phyloP scores from a whole-genome alignment of 2,113 vertebrate species.

The Elanus axillaris region DNA sequence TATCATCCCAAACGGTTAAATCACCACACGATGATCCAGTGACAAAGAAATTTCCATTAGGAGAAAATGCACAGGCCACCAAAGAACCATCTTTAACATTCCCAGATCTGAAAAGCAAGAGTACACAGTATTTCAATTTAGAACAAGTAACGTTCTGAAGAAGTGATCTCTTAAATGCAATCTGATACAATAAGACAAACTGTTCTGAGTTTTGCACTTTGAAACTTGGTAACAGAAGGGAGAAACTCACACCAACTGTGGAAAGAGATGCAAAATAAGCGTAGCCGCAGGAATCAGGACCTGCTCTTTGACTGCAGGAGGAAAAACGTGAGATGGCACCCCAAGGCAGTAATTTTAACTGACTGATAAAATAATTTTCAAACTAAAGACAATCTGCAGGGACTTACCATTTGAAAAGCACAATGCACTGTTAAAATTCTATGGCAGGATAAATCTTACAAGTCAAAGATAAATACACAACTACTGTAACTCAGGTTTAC shows the following conservation, averaged over 20 bases:
- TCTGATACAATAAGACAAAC: not conserved
- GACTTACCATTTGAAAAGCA: not conserved
- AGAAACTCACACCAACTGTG: not conserved
- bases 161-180: not conserved
- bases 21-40: conserved; percentile 89
- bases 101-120: conserved; percentile 77
- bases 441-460: not conserved
- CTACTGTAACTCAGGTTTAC: not conserved
- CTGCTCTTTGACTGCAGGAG: not conserved
- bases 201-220: not conserved
- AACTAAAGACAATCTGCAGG: not conserved
- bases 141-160: not conserved
- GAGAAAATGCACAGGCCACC: conserved; percentile 87
- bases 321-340: not conserved
- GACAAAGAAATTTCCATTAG: conserved; percentile 78
- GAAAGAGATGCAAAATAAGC: not conserved
- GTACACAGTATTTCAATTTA: not conserved
- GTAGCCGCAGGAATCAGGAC: not conserved
- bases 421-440: not conserved
- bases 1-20: conserved; percentile 83
- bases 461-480: not conserved
- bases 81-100: conserved; percentile 84
- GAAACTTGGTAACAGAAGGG: not conserved
- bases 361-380: not conserved
- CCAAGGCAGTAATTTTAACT: not conserved